Base-by-base conservation (phyloP, 2,113 vertebrate species). In the Aegotheles bennettii region DNA sequence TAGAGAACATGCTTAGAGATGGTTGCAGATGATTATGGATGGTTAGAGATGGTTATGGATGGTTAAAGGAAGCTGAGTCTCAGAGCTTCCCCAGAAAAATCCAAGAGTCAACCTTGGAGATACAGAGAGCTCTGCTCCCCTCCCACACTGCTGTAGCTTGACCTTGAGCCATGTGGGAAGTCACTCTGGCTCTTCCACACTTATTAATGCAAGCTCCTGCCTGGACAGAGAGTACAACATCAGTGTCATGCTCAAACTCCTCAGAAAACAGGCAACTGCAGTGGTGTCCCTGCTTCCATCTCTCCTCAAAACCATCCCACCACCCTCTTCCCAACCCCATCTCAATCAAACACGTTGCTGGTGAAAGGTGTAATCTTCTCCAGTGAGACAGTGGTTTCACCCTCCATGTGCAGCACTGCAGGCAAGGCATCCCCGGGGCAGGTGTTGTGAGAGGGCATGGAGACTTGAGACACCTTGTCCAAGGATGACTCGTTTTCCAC, bases 361-460 rank as follows among this genome's bases (percentile, higher is more conserved):
- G 78, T 67, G 36, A 96, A 97, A 10, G 96, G 96, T 25, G 96
- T 86, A n/a, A 98, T 86, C 63, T 96, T 98, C 94, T 98, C 97
- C 38, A 97, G 54, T 2, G n/a, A 36, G 10, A 60, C 5, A 1
- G 68, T 50, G 1, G 2, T 21, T 16, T 80, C 78, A 3, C 63
- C 3, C 64, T 82, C 91, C 87, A 45, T 3, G 0, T 61, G 84
- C 15, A 33, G 9, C 28, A 28, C 76, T 0, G 61, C 60, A 1
- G 89, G 84, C 50, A 60, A 79, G 67, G 45, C 51, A 16, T 16
- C 54, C 0, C 0, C 28, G 14, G 74, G 47, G 11, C 20, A 7
- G 35, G 19, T 0, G 4, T 5, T 16, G 6, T 0, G 64, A 21
- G 73, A 16, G 5, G 71, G n/a, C 21, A 51, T 25, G 0, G 85